phyloP scores from a whole-genome alignment of 2,888 invertebrate genomes.

The Nipponacmea schrenckii region DNA sequence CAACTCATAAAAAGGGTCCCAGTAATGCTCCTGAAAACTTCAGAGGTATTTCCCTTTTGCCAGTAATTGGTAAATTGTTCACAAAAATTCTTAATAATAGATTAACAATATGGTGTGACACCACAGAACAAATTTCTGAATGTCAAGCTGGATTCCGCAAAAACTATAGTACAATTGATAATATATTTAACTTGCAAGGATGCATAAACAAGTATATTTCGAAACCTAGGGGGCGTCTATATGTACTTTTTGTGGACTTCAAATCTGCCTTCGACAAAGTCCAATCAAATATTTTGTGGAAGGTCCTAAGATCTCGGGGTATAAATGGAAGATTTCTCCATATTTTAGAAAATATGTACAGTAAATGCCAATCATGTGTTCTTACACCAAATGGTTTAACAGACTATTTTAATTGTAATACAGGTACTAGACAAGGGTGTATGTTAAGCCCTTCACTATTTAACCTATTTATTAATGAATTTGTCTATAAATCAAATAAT shows the following conservation, averaged over 20 bases:
- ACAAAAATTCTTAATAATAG: neutral
- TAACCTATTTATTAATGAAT: neutral
- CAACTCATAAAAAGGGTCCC: neutral
- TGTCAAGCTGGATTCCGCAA: neutral
- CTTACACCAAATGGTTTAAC: neutral
- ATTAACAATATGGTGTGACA: neutral
- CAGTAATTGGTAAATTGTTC: neutral
- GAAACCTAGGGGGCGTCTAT: neutral
- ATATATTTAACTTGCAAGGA: neutral
- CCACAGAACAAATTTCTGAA: neutral
- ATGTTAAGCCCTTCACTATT: conserved; percentile 7
- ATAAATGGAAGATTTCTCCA: neutral
- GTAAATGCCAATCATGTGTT: too few relatives aligned
- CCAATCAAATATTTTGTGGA: neutral
- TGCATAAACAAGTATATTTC: conserved; percentile 1
- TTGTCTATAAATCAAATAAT: neutral
- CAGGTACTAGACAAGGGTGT: conserved; percentile 4
- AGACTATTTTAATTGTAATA: neutral
- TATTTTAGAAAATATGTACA: conserved; percentile 9
- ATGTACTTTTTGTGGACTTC: neutral
- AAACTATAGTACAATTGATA: neutral
- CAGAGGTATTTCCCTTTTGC: neutral
- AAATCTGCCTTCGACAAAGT: neutral
- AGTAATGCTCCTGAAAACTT: neutral
- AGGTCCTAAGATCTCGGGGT: neutral